Evolutionary conservation across 2,797 vertebrate genomes (phyloP).

Genomic region (Sebastes trivittatus): DNA sequence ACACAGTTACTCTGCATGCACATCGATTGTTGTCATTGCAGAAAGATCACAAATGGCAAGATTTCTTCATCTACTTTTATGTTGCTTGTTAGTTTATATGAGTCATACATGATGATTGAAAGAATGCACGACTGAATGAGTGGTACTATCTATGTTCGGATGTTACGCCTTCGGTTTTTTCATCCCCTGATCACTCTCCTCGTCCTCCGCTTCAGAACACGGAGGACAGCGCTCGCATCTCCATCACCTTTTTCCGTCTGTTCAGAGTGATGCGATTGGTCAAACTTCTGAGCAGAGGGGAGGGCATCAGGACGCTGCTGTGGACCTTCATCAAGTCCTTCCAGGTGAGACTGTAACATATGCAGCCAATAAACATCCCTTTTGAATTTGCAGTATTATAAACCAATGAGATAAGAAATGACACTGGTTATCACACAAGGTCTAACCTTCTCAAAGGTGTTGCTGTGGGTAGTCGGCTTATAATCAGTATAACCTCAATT

Average conservation of each 20-base stretch:
- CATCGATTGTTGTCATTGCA: background rate
- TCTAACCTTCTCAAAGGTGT: background rate
- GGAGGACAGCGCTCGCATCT: conserved; percentile 97
- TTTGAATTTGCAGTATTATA: background rate
- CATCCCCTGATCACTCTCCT: background rate
- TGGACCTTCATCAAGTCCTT: conserved; percentile 99
- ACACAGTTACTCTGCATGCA: conserved; percentile 40
- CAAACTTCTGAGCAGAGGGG: conserved; percentile 96
- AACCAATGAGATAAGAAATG: background rate
- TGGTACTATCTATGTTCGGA: background rate
- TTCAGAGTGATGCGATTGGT: conserved; percentile 99
- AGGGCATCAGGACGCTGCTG: conserved; percentile 95
- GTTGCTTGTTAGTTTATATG: background rate
- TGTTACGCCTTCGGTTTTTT: background rate
- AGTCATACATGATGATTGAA: background rate
- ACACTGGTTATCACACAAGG: background rate
- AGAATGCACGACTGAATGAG: conserved; percentile 12
- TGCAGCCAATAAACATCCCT: background rate
- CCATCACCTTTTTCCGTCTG: conserved; percentile 99
- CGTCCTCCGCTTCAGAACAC: conserved; percentile 88
- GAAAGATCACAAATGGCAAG: background rate
- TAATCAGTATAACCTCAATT: background rate
- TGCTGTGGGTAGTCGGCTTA: background rate
- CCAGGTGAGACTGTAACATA: conserved; percentile 84
- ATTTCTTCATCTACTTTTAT: background rate